Percentiles rank a stretch among this genome's conserved stretches.
phyloP scores from a whole-genome alignment of 2,888 invertebrate species.

The Callimorpha dominula region DNA sequence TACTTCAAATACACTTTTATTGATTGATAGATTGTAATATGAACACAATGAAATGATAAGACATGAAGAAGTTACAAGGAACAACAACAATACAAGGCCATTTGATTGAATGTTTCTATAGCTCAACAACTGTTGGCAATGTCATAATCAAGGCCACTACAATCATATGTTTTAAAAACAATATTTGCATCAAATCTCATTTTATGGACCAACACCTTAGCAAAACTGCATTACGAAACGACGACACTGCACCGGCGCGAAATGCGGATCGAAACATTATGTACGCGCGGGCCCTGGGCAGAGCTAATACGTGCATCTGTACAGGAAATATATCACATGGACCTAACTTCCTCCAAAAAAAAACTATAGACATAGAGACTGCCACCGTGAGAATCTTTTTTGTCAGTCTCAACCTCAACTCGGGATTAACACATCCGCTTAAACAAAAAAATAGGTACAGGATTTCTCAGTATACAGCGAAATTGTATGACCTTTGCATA shows the following conservation, averaged over 20 bases:
- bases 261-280: constrained; percentile 42
- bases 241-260: constrained; percentile 41
- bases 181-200: constrained; percentile 26
- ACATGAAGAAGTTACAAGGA: constrained; percentile 47
- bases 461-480: constrained; percentile 61
- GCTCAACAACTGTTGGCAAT: constrained; percentile 59
- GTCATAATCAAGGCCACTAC: constrained; percentile 80
- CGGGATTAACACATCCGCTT: constrained; percentile 70
- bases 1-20: constrained; percentile 23
- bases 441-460: constrained; percentile 62
- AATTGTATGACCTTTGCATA: constrained; percentile 71
- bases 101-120: constrained; percentile 54
- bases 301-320: constrained; percentile 56
- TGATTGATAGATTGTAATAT: constrained; percentile 25
- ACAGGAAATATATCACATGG: constrained; percentile 72
- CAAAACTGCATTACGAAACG: constrained; percentile 36
- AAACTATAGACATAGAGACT: constrained; percentile 58
- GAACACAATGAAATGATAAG: constrained; percentile 35
- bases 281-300: constrained; percentile 42
- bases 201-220: constrained; percentile 18
- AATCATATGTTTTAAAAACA: constrained; percentile 59
- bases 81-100: constrained; percentile 60
- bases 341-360: constrained; percentile 58
- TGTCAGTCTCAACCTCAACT: constrained; percentile 23
- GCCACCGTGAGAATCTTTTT: constrained; percentile 79